phyloP scores from a whole-genome alignment of 2,888 invertebrate species.

The Biston betularia region DNA sequence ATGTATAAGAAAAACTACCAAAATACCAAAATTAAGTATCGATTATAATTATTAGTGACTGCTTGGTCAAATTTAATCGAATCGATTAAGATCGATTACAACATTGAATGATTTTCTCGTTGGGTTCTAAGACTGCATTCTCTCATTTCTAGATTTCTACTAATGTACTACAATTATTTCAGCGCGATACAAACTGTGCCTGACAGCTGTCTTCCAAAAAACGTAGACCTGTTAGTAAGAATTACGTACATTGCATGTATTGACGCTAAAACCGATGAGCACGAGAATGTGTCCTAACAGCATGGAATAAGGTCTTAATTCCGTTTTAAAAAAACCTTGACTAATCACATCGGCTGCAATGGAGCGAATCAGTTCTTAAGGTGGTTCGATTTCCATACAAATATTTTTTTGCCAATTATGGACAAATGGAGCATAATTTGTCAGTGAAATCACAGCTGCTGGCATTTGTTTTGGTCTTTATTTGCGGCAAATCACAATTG shows the following conservation, averaged over 20 bases:
- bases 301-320: conserved; percentile 24
- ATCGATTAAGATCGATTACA: too few relatives aligned
- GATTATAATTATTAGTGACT: too few relatives aligned
- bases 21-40: too few relatives aligned
- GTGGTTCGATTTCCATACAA: too few relatives aligned
- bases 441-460: too few relatives aligned
- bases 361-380: not conserved
- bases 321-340: not conserved
- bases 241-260: conserved; percentile 70
- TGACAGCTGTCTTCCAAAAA: conserved; percentile 84
- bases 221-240: conserved; percentile 86
- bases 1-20: too few relatives aligned
- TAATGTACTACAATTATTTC: conserved; percentile 71
- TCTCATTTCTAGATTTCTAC: conserved; percentile 41
- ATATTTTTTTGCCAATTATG: too few relatives aligned
- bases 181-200: conserved; percentile 84
- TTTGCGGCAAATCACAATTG: too few relatives aligned
- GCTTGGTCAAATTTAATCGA: too few relatives aligned
- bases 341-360: not conserved
- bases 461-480: too few relatives aligned
- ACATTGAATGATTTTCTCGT: conserved; percentile 14
- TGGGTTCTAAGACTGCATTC: conserved; percentile 28
- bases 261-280: conserved; percentile 27
- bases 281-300: conserved; percentile 42
- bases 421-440: too few relatives aligned